Percentiles rank a stretch among this genome's conserved stretches.
phyloP scores from a whole-genome alignment of 2,797 vertebrate genomes.

The Hydrolagus colliei region DNA sequence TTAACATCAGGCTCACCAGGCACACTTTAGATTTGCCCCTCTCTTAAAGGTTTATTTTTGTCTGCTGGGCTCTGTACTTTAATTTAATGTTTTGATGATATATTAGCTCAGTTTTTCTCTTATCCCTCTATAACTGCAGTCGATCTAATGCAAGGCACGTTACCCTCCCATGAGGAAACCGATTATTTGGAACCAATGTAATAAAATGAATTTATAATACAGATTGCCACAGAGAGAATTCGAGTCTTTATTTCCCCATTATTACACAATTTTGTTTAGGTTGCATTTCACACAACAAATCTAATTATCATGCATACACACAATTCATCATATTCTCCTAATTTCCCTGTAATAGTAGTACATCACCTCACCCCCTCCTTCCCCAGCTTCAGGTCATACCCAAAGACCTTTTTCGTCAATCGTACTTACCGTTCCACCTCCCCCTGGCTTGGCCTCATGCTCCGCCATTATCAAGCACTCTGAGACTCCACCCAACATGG shows the following conservation, averaged over 20 bases:
- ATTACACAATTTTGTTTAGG: background rate
- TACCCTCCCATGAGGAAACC: background rate
- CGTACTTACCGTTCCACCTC: too few species aligned
- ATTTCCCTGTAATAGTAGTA: background rate
- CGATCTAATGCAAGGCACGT: background rate
- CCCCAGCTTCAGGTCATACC: too few species aligned
- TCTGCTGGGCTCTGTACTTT: background rate
- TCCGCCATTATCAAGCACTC: too few species aligned
- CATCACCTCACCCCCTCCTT: background rate
- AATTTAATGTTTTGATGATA: background rate
- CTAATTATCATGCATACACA: background rate
- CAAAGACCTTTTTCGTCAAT: too few species aligned
- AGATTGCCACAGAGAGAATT: background rate
- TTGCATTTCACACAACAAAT: background rate
- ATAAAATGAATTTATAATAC: background rate
- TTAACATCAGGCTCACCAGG: background rate
- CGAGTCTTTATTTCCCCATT: background rate
- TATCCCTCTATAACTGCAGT: background rate
- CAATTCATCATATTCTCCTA: background rate
- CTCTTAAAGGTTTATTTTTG: background rate
- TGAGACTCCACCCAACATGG: too few species aligned
- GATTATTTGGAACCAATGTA: background rate
- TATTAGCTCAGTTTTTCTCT: background rate
- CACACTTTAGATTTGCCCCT: too few species aligned
- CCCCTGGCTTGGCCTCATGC: too few species aligned